Conservation (phyloP, 2,888 invertebrate genomes). For the Hemicrepidius hirtus region DNA sequence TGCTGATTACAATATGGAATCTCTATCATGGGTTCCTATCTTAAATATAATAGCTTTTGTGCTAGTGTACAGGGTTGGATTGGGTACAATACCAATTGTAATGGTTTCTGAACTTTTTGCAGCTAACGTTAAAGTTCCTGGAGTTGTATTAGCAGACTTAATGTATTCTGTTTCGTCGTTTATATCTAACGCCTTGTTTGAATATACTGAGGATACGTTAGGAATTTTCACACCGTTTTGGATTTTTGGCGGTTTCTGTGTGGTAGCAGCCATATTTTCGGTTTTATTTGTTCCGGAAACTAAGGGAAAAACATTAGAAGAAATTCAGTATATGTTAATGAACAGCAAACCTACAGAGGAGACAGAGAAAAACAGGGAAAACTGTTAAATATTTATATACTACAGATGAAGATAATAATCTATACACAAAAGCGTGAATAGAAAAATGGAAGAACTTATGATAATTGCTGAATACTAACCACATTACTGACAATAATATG, state of each 20-base stretch:
- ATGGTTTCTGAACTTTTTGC: slow-evolving; percentile 54
- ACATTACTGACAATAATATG: no score
- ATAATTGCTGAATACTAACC: not conserved
- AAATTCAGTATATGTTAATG: slow-evolving; percentile 41
- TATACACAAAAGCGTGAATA: not conserved
- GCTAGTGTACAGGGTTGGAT: slow-evolving; percentile 50
- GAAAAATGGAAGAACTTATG: not conserved
- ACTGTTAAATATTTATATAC: slow-evolving; percentile 1
- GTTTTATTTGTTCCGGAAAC: slow-evolving; percentile 35
- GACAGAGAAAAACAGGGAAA: slow-evolving; percentile 16
- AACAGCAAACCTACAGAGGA: slow-evolving; percentile 6
- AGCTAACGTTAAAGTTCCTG: slow-evolving; percentile 54
- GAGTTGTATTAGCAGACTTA: slow-evolving; percentile 52
- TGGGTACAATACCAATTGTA: slow-evolving; percentile 53
- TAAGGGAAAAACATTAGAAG: slow-evolving; percentile 39
- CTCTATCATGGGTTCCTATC: slow-evolving; percentile 40
- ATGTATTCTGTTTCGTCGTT: slow-evolving; percentile 51
- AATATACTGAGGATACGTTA: slow-evolving; percentile 45
- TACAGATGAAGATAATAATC: no score
- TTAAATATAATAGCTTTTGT: slow-evolving; percentile 48
- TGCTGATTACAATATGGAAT: slow-evolving; percentile 21
- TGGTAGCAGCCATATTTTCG: slow-evolving; percentile 43
- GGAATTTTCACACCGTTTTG: slow-evolving; percentile 53
- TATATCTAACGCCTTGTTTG: slow-evolving; percentile 45
- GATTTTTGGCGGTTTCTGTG: slow-evolving; percentile 43